A percentile compares a stretch with the other conserved stretches of the same genome.
phyloP scores from a whole-genome alignment of 1,140 invertebrate genomes.

The Drosophila kanapiae region DNA sequence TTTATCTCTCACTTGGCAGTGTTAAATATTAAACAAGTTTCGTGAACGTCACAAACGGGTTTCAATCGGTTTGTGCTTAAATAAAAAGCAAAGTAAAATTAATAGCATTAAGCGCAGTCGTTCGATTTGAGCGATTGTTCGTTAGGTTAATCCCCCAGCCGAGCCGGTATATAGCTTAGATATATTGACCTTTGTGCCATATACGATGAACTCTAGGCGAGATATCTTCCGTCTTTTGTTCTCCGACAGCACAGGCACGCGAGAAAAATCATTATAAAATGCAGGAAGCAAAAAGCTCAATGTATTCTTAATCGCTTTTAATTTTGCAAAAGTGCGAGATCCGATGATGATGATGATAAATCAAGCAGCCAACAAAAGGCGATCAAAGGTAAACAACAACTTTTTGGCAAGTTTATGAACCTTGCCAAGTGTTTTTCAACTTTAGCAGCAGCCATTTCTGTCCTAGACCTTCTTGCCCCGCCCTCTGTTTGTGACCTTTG shows the following conservation, averaged over 20 bases:
- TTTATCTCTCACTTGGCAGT: conserved; percentile 8
- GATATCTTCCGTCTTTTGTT: conserved; percentile 56
- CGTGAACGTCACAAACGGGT: conserved; percentile 33
- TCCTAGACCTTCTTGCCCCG: conserved; percentile 20
- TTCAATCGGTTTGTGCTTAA: not conserved
- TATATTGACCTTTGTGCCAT: conserved; percentile 50
- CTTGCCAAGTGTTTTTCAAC: conserved; percentile 43
- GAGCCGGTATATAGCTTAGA: conserved; percentile 17
- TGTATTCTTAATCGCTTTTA: conserved; percentile 58
- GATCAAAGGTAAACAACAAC: conserved; percentile 24
- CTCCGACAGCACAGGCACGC: not conserved
- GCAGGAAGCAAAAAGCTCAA: conserved; percentile 54
- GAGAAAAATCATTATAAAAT: conserved; percentile 51
- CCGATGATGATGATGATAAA: conserved; percentile 26
- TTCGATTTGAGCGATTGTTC: conserved; percentile 22
- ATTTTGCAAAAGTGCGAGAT: conserved; percentile 40
- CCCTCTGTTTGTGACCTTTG: conserved; percentile 20
- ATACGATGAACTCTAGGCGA: conserved; percentile 37
- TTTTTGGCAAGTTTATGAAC: conserved; percentile 18
- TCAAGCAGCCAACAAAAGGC: conserved; percentile 31
- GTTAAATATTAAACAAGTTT: conserved; percentile 39
- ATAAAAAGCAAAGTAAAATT: conserved; percentile 36
- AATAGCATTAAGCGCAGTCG: conserved; percentile 16
- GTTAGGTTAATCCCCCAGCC: conserved; percentile 35
- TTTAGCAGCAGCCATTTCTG: conserved; percentile 1